Evolutionary conservation across 2,888 invertebrate species (phyloP), one percentile per base, ranked within the genome.

Genomic region (Clusia tigrina): DNA sequence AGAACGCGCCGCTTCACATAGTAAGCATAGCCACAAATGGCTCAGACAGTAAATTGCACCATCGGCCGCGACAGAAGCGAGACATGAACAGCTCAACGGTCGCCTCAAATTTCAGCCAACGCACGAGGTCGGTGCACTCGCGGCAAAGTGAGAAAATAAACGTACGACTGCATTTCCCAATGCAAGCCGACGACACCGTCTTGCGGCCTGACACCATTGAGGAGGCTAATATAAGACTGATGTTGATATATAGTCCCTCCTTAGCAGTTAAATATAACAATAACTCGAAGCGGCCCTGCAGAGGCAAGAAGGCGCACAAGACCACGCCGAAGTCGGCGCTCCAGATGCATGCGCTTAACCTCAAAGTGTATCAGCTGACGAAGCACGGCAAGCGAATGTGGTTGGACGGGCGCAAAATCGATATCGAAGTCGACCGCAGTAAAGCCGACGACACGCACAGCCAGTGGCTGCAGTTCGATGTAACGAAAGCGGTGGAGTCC

Each of bases 391-490:
- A 75, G 20, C 74, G 78, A 15, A 62, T 73, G 55, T 78, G 85
- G 63, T 71, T 86, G 32, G 84, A 84, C 54, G 72, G 79, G 0
- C 78, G 82, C 26, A 80, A 83, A 58, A 65, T 83, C 2, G 73
- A 71, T 76, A 85, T 74, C 67, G 83, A 73, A 72, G 67, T 70
- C 2, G 66, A 66, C 6, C 58, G 63, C 9, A 67, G 60, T 2
- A 69, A 64, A 12, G 80, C 58, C 1, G 74, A 76, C 18, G 77
- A 75, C 54, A 76, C 79, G 0, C 70, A 66, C 1, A 84, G 86
- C 2, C 86, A 87, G 67, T 89, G 89, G 89, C 79, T 87, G 48
- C 88, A 89, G 61, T 84, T 89, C 62, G 89, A 89, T 74, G 84
- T 88, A 2, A 87, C 87, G 10, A 81, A 83, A 69, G 86, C 86